Evolutionary conservation across 1,140 invertebrate species (phyloP), one percentile per base, ranked within the genome.

Genomic region (Pararge aegeria): DNA sequence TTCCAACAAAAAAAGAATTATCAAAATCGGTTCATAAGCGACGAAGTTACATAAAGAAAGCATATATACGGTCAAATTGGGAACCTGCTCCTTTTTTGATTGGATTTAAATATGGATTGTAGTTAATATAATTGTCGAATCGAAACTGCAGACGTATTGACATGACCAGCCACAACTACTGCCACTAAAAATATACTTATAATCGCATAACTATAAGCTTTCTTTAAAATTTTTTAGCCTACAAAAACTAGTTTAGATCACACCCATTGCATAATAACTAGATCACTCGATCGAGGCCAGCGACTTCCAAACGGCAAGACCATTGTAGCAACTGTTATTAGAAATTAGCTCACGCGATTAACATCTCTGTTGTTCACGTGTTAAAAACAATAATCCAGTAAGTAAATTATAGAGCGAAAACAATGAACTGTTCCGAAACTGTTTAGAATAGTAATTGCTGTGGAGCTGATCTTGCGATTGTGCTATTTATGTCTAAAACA

Each of bases 261-360:
- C 52, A 56, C 46, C 37, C 49, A 59, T 78, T 78, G 70, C 64
- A 71, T 69, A 74, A 73, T 67, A 78, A 70, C 56, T 76, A 56
- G 76, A 72, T 68, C 65, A 69, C 55, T 65, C 60, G 52, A 69
- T 64, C 71, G 76, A 76, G 76, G 76, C 49, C 68, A 55, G n/a
- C 60, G 48, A 68, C 63, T 46, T 61, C 40, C 46, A 60, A 62
- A 49, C 30, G 54, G 52, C 29, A 29, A 38, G n/a, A 38, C 20
- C 15, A 49, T 48, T 50, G 48, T 27, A 4, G 2, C 49, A 29
- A 19, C 38, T 44, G n/a, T n/a, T n/a, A 55, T 42, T 44, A 18
- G 20, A 46, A 62, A 56, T 55, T 52, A 24, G 12, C 19, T 20
- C 48, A 62, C 16, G 13, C 46, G 13, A 52, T 53, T 57, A 29